phyloP scores from a whole-genome alignment of 2,888 invertebrate genomes.

The Lacanobia wlatinum region DNA sequence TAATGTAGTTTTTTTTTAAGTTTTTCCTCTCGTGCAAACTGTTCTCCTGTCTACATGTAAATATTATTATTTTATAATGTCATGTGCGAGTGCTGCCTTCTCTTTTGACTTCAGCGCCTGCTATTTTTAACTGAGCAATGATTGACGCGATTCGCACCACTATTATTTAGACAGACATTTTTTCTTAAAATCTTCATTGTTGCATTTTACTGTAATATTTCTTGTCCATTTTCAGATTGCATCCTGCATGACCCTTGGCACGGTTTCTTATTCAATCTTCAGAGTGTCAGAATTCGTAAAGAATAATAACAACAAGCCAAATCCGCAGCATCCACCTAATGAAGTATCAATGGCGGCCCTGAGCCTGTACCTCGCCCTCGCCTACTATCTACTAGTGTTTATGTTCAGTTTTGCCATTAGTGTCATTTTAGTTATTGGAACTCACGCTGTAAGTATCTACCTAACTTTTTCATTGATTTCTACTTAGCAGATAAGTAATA shows the following conservation, averaged over 20 bases:
- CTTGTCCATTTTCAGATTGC: conserved; percentile 73
- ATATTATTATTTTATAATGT: too few relatives aligned
- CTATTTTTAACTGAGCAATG: conserved; percentile 17
- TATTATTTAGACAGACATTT: not conserved
- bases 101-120: not conserved
- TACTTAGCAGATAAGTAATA: not conserved
- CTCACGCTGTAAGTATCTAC: conserved; percentile 78
- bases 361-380: conserved; percentile 81
- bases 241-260: conserved; percentile 71
- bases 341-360: conserved; percentile 74
- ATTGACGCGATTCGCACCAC: too few relatives aligned
- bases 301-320: conserved; percentile 65
- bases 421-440: conserved; percentile 79
- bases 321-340: conserved; percentile 72
- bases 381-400: conserved; percentile 78
- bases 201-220: not conserved
- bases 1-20: not conserved
- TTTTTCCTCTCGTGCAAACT: too few relatives aligned
- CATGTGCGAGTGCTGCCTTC: not conserved
- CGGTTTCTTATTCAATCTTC: conserved; percentile 76
- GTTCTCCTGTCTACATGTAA: too few relatives aligned
- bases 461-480: not conserved
- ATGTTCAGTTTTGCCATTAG: conserved; percentile 78
- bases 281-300: conserved; percentile 74
- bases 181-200: too few relatives aligned